Evolutionary conservation across 2,113 vertebrate species (phyloP), one percentile per base, ranked within the genome.

Genomic region (Scophthalmus maximus): DNA sequence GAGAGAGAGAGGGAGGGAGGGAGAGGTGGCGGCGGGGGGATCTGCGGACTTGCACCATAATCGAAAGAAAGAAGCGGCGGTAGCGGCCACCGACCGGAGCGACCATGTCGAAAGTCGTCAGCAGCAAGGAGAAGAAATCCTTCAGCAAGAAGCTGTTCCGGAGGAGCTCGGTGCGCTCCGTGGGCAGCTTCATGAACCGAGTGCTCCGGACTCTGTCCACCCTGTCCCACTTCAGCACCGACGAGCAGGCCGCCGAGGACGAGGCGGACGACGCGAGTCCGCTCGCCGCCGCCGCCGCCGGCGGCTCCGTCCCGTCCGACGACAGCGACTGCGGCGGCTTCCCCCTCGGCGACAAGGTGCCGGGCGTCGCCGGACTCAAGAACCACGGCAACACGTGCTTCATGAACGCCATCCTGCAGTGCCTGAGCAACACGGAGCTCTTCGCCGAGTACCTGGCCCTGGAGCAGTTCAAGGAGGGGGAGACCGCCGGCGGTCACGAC

Each of bases 351-450:
- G 88, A 94, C 67, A 95, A 94, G 62, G 94, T 96, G 62, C 97
- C 97, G 8, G 97, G 96, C 2, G 95, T 97, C 65, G 90, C 96
- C 77, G 97, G 97, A 12, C 95, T 99, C 65, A 96, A 96, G 86
- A 98, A 99, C 92, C 97, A 99, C 91, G 97, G 97, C 51, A 99
- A 99, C 95, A 99, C 97, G 90, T 99, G 97, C 93, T 99, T 99
- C 93, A 98, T 99, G 97, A 98, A 99, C 94, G 97, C 97, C 56
- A 95, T 97, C 88, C 91, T 99, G 82, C 97, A 99, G 94, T 99
- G 97, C 87, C 95, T 99, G 87, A 98, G 96, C 93, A 99, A 99
- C 95, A 99, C 97, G 50, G 97, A 99, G 91, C 95, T 98, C 25
- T 97, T 99, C 84, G 96, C 97, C 0, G 97, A 98, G 93, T 97